These are phyloP conservation scores for Rhinichthys osculus DNA, from an alignment of 2,797 vertebrate species.

Conservation along the genomic window DNA sequence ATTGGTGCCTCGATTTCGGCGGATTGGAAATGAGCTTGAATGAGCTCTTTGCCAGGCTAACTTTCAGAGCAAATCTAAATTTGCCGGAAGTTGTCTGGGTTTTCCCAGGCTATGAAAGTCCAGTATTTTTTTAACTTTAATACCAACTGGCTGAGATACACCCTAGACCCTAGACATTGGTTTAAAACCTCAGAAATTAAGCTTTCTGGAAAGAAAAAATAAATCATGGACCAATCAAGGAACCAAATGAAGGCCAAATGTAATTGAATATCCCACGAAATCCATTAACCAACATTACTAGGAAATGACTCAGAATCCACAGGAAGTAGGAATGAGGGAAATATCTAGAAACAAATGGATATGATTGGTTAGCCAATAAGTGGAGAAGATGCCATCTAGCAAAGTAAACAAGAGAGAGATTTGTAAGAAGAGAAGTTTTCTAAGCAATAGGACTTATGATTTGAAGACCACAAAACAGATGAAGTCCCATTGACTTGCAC, in stretches of 20 bases:
- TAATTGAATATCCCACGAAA: background rate
- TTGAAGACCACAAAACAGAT: background rate
- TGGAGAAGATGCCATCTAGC: background rate
- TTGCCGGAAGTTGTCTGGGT: too few relatives aligned
- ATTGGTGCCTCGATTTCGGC: too few relatives aligned
- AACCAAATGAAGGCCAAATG: background rate
- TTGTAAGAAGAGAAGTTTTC: background rate
- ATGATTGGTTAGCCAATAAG: background rate
- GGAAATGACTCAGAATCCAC: background rate
- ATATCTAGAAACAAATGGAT: background rate
- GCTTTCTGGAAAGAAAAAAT: background rate
- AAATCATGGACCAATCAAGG: background rate
- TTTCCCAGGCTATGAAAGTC: background rate
- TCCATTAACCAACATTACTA: constrained; percentile 1
- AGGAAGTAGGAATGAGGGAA: background rate
- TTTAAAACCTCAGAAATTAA: background rate
- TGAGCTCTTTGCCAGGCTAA: too few relatives aligned
- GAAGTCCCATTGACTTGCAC: too few relatives aligned
- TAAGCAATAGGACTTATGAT: background rate
- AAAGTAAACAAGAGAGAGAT: background rate
- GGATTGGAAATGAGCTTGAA: too few relatives aligned
- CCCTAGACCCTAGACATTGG: background rate
- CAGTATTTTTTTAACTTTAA: background rate
- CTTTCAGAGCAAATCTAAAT: too few relatives aligned
- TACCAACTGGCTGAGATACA: background rate